Evolutionary conservation across 2,113 vertebrate genomes (phyloP).

Genomic region (Siniperca chuatsi): DNA sequence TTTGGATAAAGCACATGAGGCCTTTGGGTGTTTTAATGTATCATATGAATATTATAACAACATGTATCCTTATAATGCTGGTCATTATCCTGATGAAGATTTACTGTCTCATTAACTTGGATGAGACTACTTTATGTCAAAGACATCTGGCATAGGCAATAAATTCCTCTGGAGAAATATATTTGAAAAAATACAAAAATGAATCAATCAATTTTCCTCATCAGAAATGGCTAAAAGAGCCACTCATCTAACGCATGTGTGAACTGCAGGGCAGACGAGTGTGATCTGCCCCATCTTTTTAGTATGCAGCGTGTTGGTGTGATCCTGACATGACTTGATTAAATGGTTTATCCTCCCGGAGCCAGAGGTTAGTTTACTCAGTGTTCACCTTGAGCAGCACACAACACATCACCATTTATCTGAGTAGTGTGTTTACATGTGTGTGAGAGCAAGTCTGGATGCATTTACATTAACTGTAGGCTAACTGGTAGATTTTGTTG

Average conservation of each 20-base stretch:
- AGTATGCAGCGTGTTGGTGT: conserved; percentile 2
- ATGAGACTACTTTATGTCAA: conserved; percentile 4
- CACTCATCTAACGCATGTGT: background rate
- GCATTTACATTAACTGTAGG: background rate
- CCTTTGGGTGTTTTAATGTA: background rate
- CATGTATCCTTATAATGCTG: conserved; percentile 14
- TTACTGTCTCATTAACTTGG: conserved; percentile 26
- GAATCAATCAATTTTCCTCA: background rate
- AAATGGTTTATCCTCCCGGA: conserved; percentile 33
- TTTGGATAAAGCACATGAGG: background rate
- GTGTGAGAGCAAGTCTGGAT: background rate
- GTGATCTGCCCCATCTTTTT: conserved; percentile 15
- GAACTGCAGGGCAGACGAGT: background rate
- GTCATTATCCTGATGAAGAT: conserved; percentile 33
- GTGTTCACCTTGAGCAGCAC: conserved; percentile 58
- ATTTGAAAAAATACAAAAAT: background rate
- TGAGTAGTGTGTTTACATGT: background rate
- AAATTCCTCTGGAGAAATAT: background rate
- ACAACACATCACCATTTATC: conserved; percentile 27
- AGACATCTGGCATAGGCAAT: background rate
- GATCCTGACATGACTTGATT: conserved; percentile 55
- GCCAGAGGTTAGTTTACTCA: conserved; percentile 51
- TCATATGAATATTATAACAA: conserved; percentile 29
- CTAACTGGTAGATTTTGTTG: background rate
- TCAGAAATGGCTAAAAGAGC: background rate